These are phyloP conservation scores for Adela reaumurella DNA, from an alignment of 2,888 invertebrate species.

Conservation along the genomic window DNA sequence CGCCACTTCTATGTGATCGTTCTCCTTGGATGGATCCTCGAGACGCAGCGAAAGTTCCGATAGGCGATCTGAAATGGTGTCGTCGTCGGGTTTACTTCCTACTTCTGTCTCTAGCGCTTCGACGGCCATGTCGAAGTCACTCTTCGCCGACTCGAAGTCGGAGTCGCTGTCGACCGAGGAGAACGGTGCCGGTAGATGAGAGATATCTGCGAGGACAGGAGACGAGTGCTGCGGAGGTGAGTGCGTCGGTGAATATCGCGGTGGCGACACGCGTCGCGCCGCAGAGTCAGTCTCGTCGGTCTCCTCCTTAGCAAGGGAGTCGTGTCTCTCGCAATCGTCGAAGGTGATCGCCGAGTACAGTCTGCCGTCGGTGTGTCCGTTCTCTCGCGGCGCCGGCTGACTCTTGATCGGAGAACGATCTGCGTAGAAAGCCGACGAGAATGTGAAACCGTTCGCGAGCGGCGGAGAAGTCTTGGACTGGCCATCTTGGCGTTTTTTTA, in stretches of 20 bases:
- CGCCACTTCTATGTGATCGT: conserved; percentile 21
- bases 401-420: conserved; percentile 38
- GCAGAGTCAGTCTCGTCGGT: conserved; percentile 36
- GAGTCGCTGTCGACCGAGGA: conserved; percentile 39
- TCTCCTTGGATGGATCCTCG: neutral
- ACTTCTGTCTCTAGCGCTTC: conserved; percentile 20
- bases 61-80: neutral
- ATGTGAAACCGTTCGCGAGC: conserved; percentile 44
- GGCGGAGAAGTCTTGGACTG: conserved; percentile 13
- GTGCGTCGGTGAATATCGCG: no score
- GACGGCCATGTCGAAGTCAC: conserved; percentile 34
- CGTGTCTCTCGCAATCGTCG: conserved; percentile 38
- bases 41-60: neutral
- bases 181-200: conserved; percentile 22
- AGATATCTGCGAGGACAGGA: conserved; percentile 19
- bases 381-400: conserved; percentile 40
- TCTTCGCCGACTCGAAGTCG: conserved; percentile 48
- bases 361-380: conserved; percentile 37
- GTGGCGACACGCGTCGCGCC: conserved; percentile 11
- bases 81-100: neutral
- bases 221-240: conserved; percentile 8
- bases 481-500: conserved; percentile 30
- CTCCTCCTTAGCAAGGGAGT: conserved; percentile 22
- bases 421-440: conserved; percentile 37
- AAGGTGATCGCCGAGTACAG: conserved; percentile 46